phyloP scores from a whole-genome alignment of 2,113 vertebrate genomes.

The Meriones unguiculatus region DNA sequence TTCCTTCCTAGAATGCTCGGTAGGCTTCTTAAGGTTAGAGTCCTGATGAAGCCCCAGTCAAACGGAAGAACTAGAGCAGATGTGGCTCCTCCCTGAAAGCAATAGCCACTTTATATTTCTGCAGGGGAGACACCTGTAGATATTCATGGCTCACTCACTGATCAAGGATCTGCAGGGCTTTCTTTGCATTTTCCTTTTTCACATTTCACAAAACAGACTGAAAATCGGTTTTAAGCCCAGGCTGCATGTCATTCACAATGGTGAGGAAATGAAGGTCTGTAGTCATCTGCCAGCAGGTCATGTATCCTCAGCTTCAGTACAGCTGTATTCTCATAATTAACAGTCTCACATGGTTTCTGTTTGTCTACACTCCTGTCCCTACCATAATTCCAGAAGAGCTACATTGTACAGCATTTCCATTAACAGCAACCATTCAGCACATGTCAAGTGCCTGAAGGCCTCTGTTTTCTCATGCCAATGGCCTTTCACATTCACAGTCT shows the following conservation, averaged over 20 bases:
- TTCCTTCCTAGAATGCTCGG: accelerated
- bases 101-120: accelerated
- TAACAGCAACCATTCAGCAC: background rate
- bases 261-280: too few species aligned
- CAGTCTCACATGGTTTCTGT: background rate
- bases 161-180: background rate
- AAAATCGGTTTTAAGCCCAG: background rate
- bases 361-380: background rate
- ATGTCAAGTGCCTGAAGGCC: background rate
- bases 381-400: background rate
- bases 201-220: background rate
- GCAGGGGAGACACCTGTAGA: accelerated
- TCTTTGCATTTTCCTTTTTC: background rate
- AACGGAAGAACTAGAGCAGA: background rate
- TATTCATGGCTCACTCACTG: too few species aligned
- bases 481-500: background rate
- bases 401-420: background rate
- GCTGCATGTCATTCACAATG: background rate
- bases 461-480: background rate
- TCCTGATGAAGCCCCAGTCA: background rate
- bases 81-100: accelerated
- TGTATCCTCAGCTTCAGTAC: background rate
- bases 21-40: background rate
- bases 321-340: too few species aligned
- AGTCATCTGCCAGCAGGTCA: too few species aligned